A percentile compares a stretch with the other conserved stretches of the same genome.
Conservation (phyloP, 1,140 invertebrate genomes). For the Macrobrachium nipponense region DNA sequence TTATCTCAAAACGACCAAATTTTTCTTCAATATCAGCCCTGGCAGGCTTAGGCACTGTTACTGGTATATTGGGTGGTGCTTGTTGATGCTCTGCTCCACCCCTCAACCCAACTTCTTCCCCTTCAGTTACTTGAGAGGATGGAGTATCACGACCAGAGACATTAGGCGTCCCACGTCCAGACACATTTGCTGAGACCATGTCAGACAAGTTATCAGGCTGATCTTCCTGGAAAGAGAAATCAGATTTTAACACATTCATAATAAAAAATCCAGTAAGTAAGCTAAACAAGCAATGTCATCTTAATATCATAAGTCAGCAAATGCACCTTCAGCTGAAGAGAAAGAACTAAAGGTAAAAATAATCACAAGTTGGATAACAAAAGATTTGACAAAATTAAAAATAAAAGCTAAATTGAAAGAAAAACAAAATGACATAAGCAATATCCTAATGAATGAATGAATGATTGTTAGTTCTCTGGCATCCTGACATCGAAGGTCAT, state of each 20-base stretch:
- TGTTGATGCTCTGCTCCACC: constrained; percentile 73
- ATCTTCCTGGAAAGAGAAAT: constrained; percentile 46
- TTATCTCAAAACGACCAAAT: constrained; percentile 98
- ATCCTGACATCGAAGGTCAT: no score
- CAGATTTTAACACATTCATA: neutral
- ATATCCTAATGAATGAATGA: no score
- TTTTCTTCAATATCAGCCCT: constrained; percentile 94
- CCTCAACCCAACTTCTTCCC: constrained; percentile 42
- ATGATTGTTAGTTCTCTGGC: no score
- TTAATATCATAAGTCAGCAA: no score
- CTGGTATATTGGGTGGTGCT: constrained; percentile 71
- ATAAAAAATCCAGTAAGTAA: no score
- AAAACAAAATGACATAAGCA: no score
- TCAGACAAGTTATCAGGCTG: constrained; percentile 87
- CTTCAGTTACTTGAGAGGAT: constrained; percentile 78
- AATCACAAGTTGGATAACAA: no score
- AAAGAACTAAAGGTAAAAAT: no score
- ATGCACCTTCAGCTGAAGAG: no score
- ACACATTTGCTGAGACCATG: constrained; percentile 92
- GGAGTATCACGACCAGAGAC: constrained; percentile 95
- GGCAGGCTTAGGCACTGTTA: constrained; percentile 78
- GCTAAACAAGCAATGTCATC: no score
- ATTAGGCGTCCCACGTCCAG: constrained; percentile 87
- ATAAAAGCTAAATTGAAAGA: no score
- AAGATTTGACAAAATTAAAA: no score